A percentile compares a stretch with the other conserved stretches of the same genome.
Evolutionary conservation across 2,113 vertebrate species (phyloP).

Genomic region (Macaca fascicularis): DNA sequence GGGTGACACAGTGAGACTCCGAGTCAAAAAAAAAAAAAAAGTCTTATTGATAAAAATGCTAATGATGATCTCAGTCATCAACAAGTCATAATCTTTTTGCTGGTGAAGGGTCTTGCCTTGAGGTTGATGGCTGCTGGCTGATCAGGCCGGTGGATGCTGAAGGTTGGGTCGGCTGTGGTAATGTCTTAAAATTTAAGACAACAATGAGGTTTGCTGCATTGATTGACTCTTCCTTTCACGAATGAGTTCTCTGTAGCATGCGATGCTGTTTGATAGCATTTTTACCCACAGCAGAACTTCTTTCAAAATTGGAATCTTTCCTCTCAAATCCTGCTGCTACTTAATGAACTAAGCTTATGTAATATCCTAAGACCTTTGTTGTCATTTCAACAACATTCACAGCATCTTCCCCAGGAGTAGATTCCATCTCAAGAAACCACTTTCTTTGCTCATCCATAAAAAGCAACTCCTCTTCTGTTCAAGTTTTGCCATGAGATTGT

Average conservation of each 20-base stretch:
- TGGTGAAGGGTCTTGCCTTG: neutral
- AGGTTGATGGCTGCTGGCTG: neutral
- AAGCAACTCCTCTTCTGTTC: neutral
- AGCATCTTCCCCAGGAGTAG: neutral
- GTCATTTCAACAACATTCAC: neutral
- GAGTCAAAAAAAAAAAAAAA: no score
- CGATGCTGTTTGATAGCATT: neutral
- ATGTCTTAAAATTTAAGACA: neutral
- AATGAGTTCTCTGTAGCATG: neutral
- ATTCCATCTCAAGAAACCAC: neutral
- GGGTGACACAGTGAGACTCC: no score
- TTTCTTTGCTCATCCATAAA: neutral
- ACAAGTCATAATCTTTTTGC: neutral
- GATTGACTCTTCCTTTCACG: neutral
- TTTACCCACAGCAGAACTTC: neutral
- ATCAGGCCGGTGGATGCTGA: neutral
- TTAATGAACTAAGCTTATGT: neutral
- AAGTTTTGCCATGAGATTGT: neutral
- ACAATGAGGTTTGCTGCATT: neutral
- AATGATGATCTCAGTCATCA: neutral
- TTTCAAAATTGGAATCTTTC: neutral
- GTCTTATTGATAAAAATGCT: no score
- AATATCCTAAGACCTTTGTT: neutral
- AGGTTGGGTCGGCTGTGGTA: neutral
- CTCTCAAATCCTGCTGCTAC: neutral